Base-by-base conservation (phyloP, 2,888 invertebrate species). In the Tridacna gigas region DNA sequence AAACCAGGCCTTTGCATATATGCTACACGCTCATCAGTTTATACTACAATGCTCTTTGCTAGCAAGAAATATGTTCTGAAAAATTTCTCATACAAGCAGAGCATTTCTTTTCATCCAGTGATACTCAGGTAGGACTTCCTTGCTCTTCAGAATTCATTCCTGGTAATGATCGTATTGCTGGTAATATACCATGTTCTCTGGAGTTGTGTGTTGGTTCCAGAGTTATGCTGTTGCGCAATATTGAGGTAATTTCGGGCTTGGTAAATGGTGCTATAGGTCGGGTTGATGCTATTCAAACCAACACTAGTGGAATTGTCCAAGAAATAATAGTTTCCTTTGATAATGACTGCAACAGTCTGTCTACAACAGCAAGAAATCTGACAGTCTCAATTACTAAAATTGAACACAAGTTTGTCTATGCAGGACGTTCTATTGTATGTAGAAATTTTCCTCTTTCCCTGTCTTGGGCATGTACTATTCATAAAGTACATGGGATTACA, bases 381-480 rank as follows among this genome's bases (percentile, higher is more conserved):
- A n/a, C n/a, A n/a, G n/a, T 77, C 65, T 7, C 74, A 45, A 83
- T 71, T 37, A 9, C 7, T 28, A n/a, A 45, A 51, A 63, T 79
- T 77, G 74, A 79, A 56, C 77, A 76, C 48, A 22, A 56, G 9
- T 79, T 71, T 74, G 25, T 60, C 47, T 65, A 66, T 51, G 28
- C 18, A 56, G 79, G 79, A 4, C 51, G 83, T 28, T 51, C 28
- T 5, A 77, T 83, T 45, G 48, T 67, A 15, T 26, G 80, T 28
- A 56, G 26, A 28, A 65, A 71, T 18, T 83, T 80, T 60, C 80
- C 80, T 26, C 15, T 83, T 11, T 61, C 71, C 22, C 67, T 74
- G 63, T 61, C 77, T 47, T 83, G 77, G 74, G 80, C 80, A 15
- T 83, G 77, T 60, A 83, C 83, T 12, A 74, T 83, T 63, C 80